A percentile compares a stretch with the other conserved stretches of the same genome.
These are phyloP conservation scores for Gnathonemus echidnorhynchus DNA, from an alignment of 2,113 vertebrate species.

Conservation along the genomic window DNA sequence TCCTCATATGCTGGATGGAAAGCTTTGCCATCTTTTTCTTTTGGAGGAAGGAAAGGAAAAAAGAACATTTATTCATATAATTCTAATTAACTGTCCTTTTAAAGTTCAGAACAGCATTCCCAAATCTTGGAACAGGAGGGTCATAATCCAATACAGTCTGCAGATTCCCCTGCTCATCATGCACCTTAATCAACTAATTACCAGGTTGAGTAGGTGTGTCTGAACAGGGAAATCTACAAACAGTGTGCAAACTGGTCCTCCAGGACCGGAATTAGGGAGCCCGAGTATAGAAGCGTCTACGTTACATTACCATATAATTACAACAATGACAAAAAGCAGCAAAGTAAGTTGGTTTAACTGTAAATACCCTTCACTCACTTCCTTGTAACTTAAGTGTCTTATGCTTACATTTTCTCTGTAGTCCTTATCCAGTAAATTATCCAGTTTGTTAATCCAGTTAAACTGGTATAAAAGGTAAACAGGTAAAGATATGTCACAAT, in stretches of 20 bases:
- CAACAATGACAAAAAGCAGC: background rate
- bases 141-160: background rate
- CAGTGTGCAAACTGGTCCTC: background rate
- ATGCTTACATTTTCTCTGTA: background rate
- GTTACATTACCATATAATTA: background rate
- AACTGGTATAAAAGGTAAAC: background rate
- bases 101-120: background rate
- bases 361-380: background rate
- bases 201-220: background rate
- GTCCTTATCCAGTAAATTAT: background rate
- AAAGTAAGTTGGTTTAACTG: background rate
- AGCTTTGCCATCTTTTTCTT: constrained; percentile 97
- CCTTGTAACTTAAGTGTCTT: background rate
- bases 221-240: background rate
- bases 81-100: background rate
- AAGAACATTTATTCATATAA: background rate
- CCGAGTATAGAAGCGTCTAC: background rate
- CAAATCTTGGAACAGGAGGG: background rate
- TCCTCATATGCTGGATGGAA: constrained; percentile 97
- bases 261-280: background rate
- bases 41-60: background rate
- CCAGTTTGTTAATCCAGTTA: background rate
- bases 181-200: background rate
- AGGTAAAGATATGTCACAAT: background rate
- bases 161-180: background rate